These are phyloP conservation scores for Phalera bucephala DNA, from an alignment of 2,888 invertebrate genomes.

Conservation along the genomic window DNA sequence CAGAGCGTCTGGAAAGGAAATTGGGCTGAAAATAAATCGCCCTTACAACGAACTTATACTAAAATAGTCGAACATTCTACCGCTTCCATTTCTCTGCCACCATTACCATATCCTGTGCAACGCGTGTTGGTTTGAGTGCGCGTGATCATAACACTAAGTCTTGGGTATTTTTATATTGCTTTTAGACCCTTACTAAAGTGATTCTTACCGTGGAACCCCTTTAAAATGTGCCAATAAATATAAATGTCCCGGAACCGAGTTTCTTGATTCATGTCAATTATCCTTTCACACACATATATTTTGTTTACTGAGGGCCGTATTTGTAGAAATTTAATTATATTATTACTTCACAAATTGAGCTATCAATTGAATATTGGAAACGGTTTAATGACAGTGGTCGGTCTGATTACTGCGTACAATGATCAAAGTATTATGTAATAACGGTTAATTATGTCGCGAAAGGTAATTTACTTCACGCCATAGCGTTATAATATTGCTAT, in stretches of 20 bases:
- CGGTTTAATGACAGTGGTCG: conserved; percentile 19
- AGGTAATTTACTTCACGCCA: conserved; percentile 71
- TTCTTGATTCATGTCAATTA: not conserved
- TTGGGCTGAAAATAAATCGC: conserved; percentile 78
- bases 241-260: not conserved
- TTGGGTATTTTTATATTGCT: conserved; percentile 23
- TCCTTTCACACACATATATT: not conserved
- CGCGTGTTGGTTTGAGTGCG: conserved; percentile 52
- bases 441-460: conserved; percentile 61
- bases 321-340: not conserved
- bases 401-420: conserved; percentile 24
- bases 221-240: conserved; percentile 5
- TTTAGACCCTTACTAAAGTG: conserved; percentile 10
- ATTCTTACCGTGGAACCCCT: conserved; percentile 1
- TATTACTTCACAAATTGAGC: conserved; percentile 18
- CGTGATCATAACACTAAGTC: conserved; percentile 47
- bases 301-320: not conserved
- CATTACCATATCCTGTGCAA: conserved; percentile 79
- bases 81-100: conserved; percentile 70
- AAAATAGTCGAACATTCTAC: conserved; percentile 72
- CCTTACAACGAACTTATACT: conserved; percentile 70
- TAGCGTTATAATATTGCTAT: conserved; percentile 72
- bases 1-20: conserved; percentile 66
- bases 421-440: conserved; percentile 48
- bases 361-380: conserved; percentile 22